A percentile compares a stretch with the other conserved stretches of the same genome.
These are phyloP conservation scores for Serrognathus titanus DNA, from an alignment of 2,888 invertebrate species.

Conservation along the genomic window DNA sequence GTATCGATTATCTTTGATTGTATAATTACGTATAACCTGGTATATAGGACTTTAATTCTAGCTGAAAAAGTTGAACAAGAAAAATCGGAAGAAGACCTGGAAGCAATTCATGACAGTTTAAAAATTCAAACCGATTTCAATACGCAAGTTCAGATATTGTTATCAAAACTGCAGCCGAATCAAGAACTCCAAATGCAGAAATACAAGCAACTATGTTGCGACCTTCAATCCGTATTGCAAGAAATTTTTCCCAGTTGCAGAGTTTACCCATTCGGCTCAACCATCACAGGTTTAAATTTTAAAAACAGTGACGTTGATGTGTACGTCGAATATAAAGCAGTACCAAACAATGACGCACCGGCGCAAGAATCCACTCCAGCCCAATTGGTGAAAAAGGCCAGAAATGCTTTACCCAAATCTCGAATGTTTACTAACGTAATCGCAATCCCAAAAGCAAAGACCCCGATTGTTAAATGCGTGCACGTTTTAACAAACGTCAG, in stretches of 20 bases:
- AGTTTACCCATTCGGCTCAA: conserved; percentile 68
- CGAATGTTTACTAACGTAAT: conserved; percentile 55
- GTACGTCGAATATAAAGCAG: conserved; percentile 52
- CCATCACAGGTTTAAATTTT: conserved; percentile 67
- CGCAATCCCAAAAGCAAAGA: conserved; percentile 68
- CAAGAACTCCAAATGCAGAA: conserved; percentile 22
- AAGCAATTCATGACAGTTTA: conserved; percentile 24
- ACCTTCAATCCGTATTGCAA: conserved; percentile 47
- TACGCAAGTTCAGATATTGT: conserved; percentile 46
- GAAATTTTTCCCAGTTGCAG: conserved; percentile 47
- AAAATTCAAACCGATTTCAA: conserved; percentile 42
- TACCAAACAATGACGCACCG: not conserved
- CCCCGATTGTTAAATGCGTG: conserved; percentile 73
- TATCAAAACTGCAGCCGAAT: conserved; percentile 43
- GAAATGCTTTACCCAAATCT: conserved; percentile 27
- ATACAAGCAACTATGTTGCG: conserved; percentile 45
- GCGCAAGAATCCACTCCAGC: conserved; percentile 2
- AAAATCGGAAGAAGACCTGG: conserved; percentile 21
- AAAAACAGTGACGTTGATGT: conserved; percentile 72
- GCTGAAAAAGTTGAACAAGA: no score
- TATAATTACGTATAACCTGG: no score
- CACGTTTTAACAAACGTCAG: conserved; percentile 60
- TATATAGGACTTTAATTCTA: not conserved
- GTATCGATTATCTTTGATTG: no score
- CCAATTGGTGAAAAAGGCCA: conserved; percentile 29